Conservation (phyloP, 2,888 invertebrate species). For the Spicauda simplicius region DNA sequence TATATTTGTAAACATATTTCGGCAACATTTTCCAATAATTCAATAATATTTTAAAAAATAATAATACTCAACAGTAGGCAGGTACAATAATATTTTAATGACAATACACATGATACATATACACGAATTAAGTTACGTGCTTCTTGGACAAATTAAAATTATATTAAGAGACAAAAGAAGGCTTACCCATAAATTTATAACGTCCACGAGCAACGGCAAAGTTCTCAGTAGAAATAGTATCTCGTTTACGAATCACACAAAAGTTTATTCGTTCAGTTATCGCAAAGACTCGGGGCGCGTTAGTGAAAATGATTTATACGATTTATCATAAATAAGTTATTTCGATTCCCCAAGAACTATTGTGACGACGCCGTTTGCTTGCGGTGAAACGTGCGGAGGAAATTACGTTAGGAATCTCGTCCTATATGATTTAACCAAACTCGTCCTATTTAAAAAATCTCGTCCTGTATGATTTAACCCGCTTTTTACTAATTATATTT, state of each 20-base stretch:
- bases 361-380: constrained; percentile 40
- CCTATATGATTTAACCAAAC: no score
- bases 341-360: constrained; percentile 72
- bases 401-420: constrained; percentile 8
- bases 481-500: no score
- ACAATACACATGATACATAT: no score
- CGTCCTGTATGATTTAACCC: no score
- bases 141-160: neutral
- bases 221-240: constrained; percentile 58
- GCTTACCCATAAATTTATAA: constrained; percentile 40
- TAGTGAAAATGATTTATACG: constrained; percentile 82
- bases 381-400: constrained; percentile 21
- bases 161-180: neutral
- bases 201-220: constrained; percentile 38
- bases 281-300: constrained; percentile 64
- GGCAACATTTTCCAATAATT: no score
- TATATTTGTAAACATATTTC: no score
- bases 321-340: constrained; percentile 83
- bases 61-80: no score
- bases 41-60: no score
- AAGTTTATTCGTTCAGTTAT: constrained; percentile 82
- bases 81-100: no score
- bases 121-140: no score
- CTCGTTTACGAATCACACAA: constrained; percentile 76
- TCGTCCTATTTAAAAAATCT: no score